A percentile compares a stretch with the other conserved stretches of the same genome.
Evolutionary conservation across 2,797 vertebrate species (phyloP).

Genomic region (Danio jaintianensis): DNA sequence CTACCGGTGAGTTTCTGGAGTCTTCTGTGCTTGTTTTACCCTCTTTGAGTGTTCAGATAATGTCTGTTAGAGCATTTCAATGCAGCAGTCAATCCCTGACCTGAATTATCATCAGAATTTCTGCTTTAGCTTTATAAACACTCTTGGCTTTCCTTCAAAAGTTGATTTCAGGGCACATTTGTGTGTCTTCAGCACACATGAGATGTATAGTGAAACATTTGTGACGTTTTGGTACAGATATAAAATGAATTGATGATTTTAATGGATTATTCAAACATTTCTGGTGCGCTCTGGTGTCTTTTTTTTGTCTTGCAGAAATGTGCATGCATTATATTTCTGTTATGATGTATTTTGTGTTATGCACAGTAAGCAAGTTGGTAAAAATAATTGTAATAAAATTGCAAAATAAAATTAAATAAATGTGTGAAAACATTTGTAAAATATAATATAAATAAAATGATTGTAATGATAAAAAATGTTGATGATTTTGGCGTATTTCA

Average conservation of each 20-base stretch:
- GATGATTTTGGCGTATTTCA: no score
- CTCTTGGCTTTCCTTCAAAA: not conserved
- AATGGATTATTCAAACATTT: not conserved
- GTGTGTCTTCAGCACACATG: not conserved
- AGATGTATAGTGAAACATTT: not conserved
- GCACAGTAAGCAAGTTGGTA: no score
- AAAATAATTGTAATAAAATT: no score
- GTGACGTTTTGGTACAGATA: not conserved
- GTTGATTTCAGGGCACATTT: not conserved
- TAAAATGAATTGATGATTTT: not conserved
- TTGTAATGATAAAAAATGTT: no score
- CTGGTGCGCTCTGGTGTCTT: not conserved
- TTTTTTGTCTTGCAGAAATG: no score
- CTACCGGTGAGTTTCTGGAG: constrained; percentile 82
- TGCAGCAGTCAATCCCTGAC: constrained; percentile 27
- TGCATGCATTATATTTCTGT: no score
- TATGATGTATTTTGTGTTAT: no score
- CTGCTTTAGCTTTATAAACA: not conserved
- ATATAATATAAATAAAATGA: no score
- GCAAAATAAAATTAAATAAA: no score
- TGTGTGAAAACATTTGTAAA: no score
- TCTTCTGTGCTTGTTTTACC: not conserved
- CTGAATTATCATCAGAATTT: constrained; percentile 49
- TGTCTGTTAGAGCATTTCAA: constrained; percentile 42
- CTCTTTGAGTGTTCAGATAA: constrained; percentile 49